Conservation (phyloP, 2,113 vertebrate species). For the Phoenicopterus ruber region DNA sequence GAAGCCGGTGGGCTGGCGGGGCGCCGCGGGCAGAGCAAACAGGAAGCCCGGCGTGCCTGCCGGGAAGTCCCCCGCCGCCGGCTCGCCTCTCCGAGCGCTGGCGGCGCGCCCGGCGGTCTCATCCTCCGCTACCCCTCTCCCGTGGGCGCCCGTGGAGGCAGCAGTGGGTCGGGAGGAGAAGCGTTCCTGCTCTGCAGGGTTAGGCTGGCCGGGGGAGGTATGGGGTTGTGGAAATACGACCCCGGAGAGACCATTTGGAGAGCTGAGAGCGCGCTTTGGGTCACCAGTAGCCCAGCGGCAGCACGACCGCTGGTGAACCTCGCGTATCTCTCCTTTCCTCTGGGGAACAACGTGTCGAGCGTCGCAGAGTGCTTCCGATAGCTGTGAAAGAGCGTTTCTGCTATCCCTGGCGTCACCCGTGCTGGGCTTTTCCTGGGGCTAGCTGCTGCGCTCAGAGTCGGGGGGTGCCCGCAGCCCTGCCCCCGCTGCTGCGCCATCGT, state of each 20-base stretch:
- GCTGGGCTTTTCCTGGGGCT: background rate
- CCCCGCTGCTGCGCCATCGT: background rate
- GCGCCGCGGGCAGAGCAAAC: background rate
- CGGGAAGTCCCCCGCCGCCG: background rate
- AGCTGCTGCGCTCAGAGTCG: background rate
- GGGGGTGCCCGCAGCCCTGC: background rate
- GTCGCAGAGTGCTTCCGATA: background rate
- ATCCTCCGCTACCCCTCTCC: background rate
- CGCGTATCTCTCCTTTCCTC: background rate
- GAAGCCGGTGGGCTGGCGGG: background rate
- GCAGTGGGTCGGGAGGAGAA: background rate
- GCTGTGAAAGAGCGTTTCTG: background rate
- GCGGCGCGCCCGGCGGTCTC: rapidly evolving
- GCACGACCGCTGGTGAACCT: background rate
- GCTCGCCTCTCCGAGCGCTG: background rate
- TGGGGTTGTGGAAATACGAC: background rate
- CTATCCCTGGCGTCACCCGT: rapidly evolving
- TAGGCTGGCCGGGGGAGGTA: background rate
- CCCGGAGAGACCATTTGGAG: background rate
- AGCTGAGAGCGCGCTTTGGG: background rate
- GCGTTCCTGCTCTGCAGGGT: background rate
- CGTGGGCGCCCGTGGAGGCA: background rate
- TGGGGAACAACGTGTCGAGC: background rate
- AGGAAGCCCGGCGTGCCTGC: constrained; percentile 5
- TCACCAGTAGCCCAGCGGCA: background rate